Conservation (phyloP, 1,140 invertebrate genomes). For the Drosophila hydei region DNA sequence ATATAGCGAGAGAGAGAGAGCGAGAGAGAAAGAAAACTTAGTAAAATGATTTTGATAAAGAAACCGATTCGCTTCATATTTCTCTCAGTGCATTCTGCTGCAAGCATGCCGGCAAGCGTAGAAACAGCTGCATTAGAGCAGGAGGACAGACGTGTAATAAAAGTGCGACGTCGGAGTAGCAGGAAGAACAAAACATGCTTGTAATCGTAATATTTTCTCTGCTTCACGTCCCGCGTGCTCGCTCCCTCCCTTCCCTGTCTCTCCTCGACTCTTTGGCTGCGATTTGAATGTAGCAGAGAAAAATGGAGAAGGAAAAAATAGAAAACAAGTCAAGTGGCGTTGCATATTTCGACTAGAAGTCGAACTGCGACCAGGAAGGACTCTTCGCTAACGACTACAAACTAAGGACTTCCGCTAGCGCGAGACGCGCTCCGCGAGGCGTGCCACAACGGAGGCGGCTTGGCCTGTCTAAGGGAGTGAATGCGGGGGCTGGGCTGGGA, state of each 20-base stretch:
- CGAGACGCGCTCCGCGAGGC: slow-evolving; percentile 1
- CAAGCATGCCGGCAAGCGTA: slow-evolving; percentile 1
- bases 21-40: too few species aligned
- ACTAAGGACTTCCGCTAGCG: slow-evolving; percentile 74
- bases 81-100: slow-evolving; percentile 20
- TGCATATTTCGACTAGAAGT: slow-evolving; percentile 67
- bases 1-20: too few species aligned
- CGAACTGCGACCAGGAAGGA: slow-evolving; percentile 11
- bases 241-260: too few species aligned
- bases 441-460: too few species aligned
- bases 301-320: slow-evolving; percentile 13
- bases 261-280: not conserved
- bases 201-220: slow-evolving; percentile 44
- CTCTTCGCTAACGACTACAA: slow-evolving; percentile 47
- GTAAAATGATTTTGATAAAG: too few species aligned
- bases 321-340: slow-evolving; percentile 36
- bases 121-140: slow-evolving; percentile 17
- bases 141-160: not conserved
- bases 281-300: slow-evolving; percentile 2
- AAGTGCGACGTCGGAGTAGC: not conserved
- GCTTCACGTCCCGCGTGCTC: slow-evolving; percentile 8
- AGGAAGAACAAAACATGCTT: slow-evolving; percentile 38
- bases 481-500: not conserved
- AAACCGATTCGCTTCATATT: too few species aligned
- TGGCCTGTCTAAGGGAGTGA: too few species aligned